Evolutionary conservation across 2,888 invertebrate genomes (phyloP).

Genomic region (Diploptera punctata): DNA sequence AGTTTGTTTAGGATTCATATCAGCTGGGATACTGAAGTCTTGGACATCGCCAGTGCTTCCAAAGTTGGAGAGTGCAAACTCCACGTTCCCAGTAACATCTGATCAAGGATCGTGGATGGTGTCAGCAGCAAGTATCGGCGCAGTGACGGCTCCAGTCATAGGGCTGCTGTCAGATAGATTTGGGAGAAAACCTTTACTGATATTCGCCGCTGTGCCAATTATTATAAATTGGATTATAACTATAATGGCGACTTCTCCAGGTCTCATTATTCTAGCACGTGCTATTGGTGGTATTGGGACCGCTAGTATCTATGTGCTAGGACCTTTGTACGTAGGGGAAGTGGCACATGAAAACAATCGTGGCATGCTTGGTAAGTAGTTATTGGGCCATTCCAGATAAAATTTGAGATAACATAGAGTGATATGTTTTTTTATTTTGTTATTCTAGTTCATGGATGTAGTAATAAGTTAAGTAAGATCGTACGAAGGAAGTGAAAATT

Average conservation of each 20-base stretch:
- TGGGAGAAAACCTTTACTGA: neutral
- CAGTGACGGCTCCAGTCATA: neutral
- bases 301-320: no score
- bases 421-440: no score
- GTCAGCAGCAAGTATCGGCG: neutral
- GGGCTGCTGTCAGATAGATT: slow-evolving; percentile 1
- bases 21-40: neutral
- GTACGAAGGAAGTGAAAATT: no score
- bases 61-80: neutral
- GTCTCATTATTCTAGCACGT: no score
- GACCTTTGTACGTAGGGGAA: no score
- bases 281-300: no score
- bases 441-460: no score
- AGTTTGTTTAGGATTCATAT: neutral
- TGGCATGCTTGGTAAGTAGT: no score
- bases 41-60: slow-evolving; percentile 3
- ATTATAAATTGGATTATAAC: neutral
- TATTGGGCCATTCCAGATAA: no score
- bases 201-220: neutral
- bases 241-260: neutral
- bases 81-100: neutral
- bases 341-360: no score
- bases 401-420: no score
- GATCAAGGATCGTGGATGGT: slow-evolving; percentile 19
- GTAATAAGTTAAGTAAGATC: no score